Percentiles rank a stretch among this genome's conserved stretches.
phyloP scores from a whole-genome alignment of 2,888 invertebrate genomes.

The Tridacna gigas region DNA sequence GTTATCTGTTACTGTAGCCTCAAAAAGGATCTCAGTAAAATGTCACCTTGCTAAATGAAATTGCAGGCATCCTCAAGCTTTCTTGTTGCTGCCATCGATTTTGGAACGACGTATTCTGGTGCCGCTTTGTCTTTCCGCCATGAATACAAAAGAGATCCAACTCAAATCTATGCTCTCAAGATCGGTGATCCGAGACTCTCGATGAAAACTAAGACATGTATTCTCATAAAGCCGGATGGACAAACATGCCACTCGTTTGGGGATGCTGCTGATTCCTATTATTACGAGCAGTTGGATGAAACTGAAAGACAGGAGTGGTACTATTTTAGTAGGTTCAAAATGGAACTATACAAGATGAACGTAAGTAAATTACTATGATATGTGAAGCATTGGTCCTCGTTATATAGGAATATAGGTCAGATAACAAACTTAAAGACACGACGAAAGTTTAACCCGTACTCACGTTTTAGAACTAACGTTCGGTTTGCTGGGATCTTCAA shows the following conservation, averaged over 20 bases:
- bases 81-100: constrained; percentile 6
- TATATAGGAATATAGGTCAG: too few relatives aligned
- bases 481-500: too few relatives aligned
- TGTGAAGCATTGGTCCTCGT: too few relatives aligned
- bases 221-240: not conserved
- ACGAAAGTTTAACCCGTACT: too few relatives aligned
- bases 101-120: constrained; percentile 3
- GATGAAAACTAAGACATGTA: constrained; percentile 1
- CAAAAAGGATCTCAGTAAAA: too few relatives aligned
- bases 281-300: not conserved
- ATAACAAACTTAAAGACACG: too few relatives aligned
- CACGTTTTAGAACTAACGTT: too few relatives aligned
- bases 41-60: not conserved
- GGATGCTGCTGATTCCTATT: not conserved
- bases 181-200: not conserved
- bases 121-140: constrained; percentile 1
- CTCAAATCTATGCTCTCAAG: constrained; percentile 1
- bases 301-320: not conserved
- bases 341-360: not conserved
- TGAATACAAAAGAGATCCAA: not conserved
- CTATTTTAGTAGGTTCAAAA: not conserved
- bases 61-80: not conserved
- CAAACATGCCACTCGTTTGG: not conserved
- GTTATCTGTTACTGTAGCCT: too few relatives aligned
- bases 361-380: too few relatives aligned